phyloP scores from a whole-genome alignment of 2,797 vertebrate species.

The Arremon brunneinucha region DNA sequence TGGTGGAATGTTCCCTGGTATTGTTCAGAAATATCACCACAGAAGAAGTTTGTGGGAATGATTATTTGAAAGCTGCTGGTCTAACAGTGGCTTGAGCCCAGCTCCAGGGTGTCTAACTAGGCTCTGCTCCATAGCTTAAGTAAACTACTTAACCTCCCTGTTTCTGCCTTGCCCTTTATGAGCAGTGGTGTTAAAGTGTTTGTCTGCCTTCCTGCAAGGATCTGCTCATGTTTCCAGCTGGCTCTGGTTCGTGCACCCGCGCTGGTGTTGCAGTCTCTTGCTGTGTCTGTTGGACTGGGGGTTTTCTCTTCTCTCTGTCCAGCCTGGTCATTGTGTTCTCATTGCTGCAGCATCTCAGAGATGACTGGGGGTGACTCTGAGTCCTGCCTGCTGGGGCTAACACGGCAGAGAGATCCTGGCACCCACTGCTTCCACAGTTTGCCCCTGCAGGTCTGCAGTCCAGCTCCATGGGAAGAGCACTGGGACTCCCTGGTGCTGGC shows the following conservation, averaged over 20 bases:
- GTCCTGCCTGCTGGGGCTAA: not conserved
- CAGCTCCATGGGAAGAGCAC: not conserved
- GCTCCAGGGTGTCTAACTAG: not conserved
- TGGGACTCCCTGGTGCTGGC: not conserved
- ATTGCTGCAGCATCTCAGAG: not conserved
- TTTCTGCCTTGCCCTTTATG: constrained; percentile 1
- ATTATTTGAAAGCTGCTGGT: constrained; percentile 36
- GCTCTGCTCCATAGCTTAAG: constrained; percentile 28
- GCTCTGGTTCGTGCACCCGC: not conserved
- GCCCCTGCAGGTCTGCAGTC: not conserved
- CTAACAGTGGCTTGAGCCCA: constrained; percentile 8
- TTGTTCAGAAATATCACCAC: constrained; percentile 31
- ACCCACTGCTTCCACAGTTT: fast-evolving
- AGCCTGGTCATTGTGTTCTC: not conserved
- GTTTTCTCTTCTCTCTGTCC: not conserved
- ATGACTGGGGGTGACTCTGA: not conserved
- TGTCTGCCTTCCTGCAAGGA: not conserved
- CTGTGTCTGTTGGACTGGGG: not conserved
- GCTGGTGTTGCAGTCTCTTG: not conserved
- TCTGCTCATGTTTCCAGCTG: not conserved
- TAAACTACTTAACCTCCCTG: constrained; percentile 40
- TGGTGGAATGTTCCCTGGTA: constrained; percentile 50
- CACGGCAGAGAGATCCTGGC: not conserved
- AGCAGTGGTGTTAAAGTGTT: not conserved
- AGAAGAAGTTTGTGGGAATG: constrained; percentile 43